Evolutionary conservation across 2,888 invertebrate genomes (phyloP), one percentile per base, ranked within the genome.

Genomic region (Amphipoea oculea): DNA sequence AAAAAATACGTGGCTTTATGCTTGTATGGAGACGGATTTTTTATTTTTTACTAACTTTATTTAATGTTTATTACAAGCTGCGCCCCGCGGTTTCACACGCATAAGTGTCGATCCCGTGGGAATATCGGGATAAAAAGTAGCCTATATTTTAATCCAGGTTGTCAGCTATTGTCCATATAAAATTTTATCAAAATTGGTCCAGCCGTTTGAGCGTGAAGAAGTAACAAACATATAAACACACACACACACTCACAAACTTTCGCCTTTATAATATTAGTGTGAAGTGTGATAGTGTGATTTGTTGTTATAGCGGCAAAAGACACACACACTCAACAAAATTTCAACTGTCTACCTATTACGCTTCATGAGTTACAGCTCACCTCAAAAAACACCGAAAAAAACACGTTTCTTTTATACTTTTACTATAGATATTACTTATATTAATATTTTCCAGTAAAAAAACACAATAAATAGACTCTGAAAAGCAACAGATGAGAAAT

Each of bases 401-500:
- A n/a, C 23, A n/a, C 11, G 1, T n/a, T 11, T 57, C 11, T 60
- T n/a, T 12, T n/a, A n/a, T n/a, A n/a, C 1, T 11, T 60, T n/a
- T 57, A 11, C 11, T 11, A 57, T 57, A 11, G 1, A 29, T 29
- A 29, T 29, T 29, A 29, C 29, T 42, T 42, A 48, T 12, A 48
- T 48, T 60, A 81, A 45, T 20, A 12, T 51, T 54, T 67, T 29
- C 51, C 62, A 9, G 63, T 29, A 63, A 74, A 45, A 70, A 60
- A 63, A 14, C 29, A 7, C 0, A 57, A 20, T 11, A 48, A 77
- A 40, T 65, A 67, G 42, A 29, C 36, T n/a, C 36, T 62, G 45
- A 72, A 76, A 69, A 82, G 73, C 78, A 84, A 84, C 88, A 86
- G 80, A 87, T 88, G 81, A 87, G 72, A 69, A 81, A 74, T 73